Evolutionary conservation across 2,797 vertebrate species (phyloP).

Genomic region (Thaleichthys pacificus): DNA sequence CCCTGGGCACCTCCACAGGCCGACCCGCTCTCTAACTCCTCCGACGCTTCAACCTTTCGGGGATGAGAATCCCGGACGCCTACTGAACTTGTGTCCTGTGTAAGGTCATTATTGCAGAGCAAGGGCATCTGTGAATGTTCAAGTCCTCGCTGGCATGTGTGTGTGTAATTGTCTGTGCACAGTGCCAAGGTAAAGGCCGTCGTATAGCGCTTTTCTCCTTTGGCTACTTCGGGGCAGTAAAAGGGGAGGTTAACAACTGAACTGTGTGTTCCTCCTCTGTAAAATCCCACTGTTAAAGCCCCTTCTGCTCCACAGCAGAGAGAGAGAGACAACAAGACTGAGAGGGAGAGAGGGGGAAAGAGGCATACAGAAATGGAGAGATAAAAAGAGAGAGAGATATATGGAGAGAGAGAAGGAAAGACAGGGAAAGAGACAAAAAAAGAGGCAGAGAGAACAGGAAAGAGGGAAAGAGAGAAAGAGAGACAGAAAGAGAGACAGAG

Average conservation of each 20-base stretch:
- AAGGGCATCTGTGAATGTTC: slow-evolving; percentile 9
- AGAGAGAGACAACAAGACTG: slow-evolving; percentile 39
- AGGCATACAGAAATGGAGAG: slow-evolving; percentile 12
- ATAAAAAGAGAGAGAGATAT: neutral
- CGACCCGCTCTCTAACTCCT: neutral
- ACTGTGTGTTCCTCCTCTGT: slow-evolving; percentile 56
- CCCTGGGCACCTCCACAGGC: slow-evolving; percentile 12
- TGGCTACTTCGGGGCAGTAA: slow-evolving; percentile 48
- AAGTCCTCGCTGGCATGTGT: slow-evolving; percentile 34
- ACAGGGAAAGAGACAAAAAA: too few relatives aligned
- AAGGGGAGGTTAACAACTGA: slow-evolving; percentile 51
- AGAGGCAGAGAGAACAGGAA: slow-evolving; percentile 1
- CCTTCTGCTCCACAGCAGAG: slow-evolving; percentile 39
- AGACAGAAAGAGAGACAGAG: too few relatives aligned
- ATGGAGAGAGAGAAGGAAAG: slow-evolving; percentile 7
- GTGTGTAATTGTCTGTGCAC: slow-evolving; percentile 28
- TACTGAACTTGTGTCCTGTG: neutral
- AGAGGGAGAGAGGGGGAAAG: neutral
- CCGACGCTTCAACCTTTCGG: neutral
- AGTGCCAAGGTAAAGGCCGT: slow-evolving; percentile 35
- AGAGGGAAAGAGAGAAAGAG: neutral
- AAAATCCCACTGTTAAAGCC: slow-evolving; percentile 52
- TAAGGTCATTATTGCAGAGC: neutral
- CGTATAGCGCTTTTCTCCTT: slow-evolving; percentile 44
- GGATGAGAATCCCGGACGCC: slow-evolving; percentile 12